phyloP scores from a whole-genome alignment of 2,113 vertebrate species.

The Conger conger region DNA sequence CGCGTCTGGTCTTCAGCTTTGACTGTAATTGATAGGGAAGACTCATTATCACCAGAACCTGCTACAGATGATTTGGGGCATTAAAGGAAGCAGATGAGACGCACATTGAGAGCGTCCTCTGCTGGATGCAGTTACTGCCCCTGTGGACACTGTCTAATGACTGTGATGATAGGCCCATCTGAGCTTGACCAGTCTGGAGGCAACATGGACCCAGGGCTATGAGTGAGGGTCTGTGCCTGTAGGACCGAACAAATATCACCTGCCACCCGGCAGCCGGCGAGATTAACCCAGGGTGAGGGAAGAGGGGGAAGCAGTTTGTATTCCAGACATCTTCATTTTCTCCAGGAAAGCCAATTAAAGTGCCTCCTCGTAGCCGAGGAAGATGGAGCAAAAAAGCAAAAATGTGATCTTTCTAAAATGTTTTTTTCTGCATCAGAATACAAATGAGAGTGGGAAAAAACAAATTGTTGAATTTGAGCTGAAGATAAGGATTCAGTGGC shows the following conservation, averaged over 20 bases:
- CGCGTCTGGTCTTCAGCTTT: not conserved
- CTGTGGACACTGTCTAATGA: not conserved
- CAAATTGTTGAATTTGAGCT: not conserved
- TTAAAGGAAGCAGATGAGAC: constrained; percentile 9
- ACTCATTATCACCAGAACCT: not conserved
- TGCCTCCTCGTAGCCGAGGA: not conserved
- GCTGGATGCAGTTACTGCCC: not conserved
- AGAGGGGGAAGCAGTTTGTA: not conserved
- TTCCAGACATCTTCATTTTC: not conserved
- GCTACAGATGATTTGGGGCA: not conserved
- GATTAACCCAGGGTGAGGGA: not conserved
- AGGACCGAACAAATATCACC: not conserved
- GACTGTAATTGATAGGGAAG: not conserved
- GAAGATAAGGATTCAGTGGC: not conserved
- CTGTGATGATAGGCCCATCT: not conserved
- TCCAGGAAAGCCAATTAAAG: not conserved
- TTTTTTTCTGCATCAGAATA: not conserved
- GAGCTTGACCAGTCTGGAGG: not conserved
- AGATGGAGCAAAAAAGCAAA: not conserved
- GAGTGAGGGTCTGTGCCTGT: not conserved
- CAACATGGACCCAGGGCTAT: not conserved
- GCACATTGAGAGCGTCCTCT: not conserved
- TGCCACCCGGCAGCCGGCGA: not conserved
- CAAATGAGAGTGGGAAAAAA: not conserved
- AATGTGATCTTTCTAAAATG: not conserved